These are phyloP conservation scores for Orycteropus afer DNA, from an alignment of 2,113 vertebrate species.

Conservation along the genomic window DNA sequence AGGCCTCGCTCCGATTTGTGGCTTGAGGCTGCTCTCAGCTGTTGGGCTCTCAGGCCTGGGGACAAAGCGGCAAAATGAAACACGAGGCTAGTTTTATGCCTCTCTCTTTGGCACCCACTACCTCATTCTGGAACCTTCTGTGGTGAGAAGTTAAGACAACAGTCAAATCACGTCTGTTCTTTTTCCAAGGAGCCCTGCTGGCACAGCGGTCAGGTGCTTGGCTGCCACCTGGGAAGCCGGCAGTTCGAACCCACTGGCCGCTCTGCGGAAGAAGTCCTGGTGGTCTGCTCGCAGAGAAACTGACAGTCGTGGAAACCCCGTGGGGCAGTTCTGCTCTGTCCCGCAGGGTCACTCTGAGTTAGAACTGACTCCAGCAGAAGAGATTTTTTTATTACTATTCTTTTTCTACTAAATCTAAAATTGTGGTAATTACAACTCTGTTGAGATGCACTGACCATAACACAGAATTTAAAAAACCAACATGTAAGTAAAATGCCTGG, in stretches of 20 bases:
- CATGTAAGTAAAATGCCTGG: not conserved
- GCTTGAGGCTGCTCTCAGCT: not conserved
- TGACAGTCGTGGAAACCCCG: not conserved
- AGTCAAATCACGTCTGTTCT: not conserved
- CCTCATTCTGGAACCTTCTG: not conserved
- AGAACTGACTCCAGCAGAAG: not conserved
- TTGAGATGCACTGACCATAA: not conserved
- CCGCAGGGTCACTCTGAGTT: not conserved
- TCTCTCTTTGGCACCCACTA: not conserved
- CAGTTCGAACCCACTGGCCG: not conserved
- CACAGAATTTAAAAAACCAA: not conserved
- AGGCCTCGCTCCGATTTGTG: not conserved
- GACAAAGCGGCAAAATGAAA: not conserved
- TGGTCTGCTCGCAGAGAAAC: not conserved
- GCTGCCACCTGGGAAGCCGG: not conserved
- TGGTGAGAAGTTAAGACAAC: not conserved
- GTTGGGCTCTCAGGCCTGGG: not conserved
- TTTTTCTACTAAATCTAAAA: slow-evolving; percentile 14
- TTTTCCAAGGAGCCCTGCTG: not conserved
- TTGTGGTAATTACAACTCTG: not conserved
- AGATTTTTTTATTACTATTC: not conserved
- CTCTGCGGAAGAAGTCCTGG: not conserved
- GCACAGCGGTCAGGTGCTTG: not conserved
- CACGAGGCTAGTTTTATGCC: not conserved
- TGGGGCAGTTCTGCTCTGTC: not conserved